Conservation (phyloP, 2,113 vertebrate species). For the Semicossyphus pulcher region DNA sequence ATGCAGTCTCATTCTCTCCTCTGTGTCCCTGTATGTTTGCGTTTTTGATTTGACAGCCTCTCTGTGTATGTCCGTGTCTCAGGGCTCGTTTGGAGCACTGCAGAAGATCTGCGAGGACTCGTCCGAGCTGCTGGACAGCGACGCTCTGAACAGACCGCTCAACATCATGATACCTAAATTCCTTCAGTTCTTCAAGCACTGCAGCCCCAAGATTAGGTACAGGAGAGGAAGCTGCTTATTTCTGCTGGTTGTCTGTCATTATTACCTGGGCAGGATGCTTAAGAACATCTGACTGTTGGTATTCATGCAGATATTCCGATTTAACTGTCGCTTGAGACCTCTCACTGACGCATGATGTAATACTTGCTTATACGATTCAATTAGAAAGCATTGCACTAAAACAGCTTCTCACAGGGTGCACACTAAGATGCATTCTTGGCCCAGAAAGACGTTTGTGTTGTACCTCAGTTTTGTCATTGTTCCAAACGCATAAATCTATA, state of each 20-base stretch:
- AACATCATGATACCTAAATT: conserved; percentile 98
- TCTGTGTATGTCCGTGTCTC: conserved; percentile 71
- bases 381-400: no score
- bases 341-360: no score
- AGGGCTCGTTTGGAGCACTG: conserved; percentile 94
- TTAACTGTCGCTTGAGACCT: no score
- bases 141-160: conserved; percentile 93
- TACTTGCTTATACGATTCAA: no score
- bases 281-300: conserved; percentile 58
- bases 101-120: conserved; percentile 98
- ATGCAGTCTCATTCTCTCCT: conserved; percentile 67
- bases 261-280: conserved; percentile 54
- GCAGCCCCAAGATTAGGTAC: conserved; percentile 96
- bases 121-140: conserved; percentile 93
- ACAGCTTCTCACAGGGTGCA: no score
- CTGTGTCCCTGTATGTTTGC: conserved; percentile 69
- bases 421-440: no score
- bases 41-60: conserved; percentile 72
- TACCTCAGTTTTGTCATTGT: no score
- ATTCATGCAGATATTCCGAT: conserved; percentile 74
- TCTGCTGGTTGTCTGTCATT: background rate
- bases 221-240: background rate
- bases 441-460: no score
- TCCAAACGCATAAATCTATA: no score
- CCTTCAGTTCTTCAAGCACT: conserved; percentile 97